Evolutionary conservation across 2,797 vertebrate genomes (phyloP).

Genomic region (Garrulus glandarius): DNA sequence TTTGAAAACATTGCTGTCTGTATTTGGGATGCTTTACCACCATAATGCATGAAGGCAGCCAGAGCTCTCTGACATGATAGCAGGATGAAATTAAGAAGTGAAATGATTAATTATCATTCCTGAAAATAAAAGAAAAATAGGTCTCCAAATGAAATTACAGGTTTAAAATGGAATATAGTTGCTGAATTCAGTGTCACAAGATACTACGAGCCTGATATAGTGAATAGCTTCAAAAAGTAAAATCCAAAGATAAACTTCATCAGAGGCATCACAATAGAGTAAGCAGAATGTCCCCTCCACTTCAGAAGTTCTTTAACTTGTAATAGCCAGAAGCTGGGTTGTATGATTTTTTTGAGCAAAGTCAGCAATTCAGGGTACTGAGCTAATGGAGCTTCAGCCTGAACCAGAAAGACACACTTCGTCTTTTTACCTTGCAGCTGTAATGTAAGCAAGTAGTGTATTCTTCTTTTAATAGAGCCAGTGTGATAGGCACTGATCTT

Average conservation of each 20-base stretch:
- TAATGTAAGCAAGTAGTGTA: not conserved
- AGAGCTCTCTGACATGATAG: not conserved
- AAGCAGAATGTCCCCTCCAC: not conserved
- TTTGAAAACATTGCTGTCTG: not conserved
- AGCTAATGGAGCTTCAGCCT: not conserved
- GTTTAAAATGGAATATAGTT: not conserved
- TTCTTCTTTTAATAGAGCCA: not conserved
- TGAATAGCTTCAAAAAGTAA: not conserved
- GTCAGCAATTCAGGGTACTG: not conserved
- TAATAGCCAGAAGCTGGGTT: not conserved
- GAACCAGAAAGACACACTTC: not conserved
- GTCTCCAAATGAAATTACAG: not conserved
- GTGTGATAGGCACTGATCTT: not conserved
- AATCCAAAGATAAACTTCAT: not conserved
- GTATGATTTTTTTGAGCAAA: not conserved
- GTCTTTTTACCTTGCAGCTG: not conserved
- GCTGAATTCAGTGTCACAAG: not conserved
- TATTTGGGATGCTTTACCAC: not conserved
- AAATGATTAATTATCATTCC: not conserved
- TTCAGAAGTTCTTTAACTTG: not conserved
- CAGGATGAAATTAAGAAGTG: not conserved
- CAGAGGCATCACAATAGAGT: not conserved
- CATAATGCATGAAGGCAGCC: not conserved
- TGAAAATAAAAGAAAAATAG: not conserved
- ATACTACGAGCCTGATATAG: rapidly evolving